These are phyloP conservation scores for Hydrotaea diabolus DNA, from an alignment of 2,888 invertebrate genomes.

Conservation along the genomic window DNA sequence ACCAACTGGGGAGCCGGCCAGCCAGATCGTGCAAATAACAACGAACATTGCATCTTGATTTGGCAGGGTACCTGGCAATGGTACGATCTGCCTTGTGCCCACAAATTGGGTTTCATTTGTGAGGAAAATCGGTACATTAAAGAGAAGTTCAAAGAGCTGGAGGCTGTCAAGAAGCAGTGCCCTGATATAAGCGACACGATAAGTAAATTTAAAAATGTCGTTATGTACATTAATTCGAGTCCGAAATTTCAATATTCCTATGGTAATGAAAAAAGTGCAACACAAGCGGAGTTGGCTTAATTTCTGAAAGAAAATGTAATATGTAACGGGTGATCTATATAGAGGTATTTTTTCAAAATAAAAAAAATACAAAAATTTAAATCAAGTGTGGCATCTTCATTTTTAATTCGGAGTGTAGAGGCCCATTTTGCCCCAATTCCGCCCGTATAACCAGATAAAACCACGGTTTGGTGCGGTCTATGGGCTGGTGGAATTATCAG, in stretches of 20 bases:
- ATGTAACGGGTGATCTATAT: too few species aligned
- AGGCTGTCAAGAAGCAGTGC: not conserved
- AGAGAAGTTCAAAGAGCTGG: not conserved
- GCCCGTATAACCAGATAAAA: too few species aligned
- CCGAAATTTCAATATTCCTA: not conserved
- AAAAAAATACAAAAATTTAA: too few species aligned
- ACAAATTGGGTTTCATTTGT: slow-evolving; percentile 40
- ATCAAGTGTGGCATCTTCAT: too few species aligned
- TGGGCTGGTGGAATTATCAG: too few species aligned
- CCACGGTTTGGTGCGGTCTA: too few species aligned
- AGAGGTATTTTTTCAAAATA: too few species aligned
- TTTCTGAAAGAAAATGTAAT: too few species aligned
- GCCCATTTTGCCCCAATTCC: too few species aligned
- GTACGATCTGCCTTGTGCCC: slow-evolving; percentile 27
- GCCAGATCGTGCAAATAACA: slow-evolving; percentile 10
- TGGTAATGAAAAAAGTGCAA: too few species aligned
- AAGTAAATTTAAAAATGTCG: slow-evolving; percentile 2
- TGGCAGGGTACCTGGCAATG: slow-evolving; percentile 12
- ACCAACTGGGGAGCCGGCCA: slow-evolving; percentile 30
- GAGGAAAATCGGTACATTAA: slow-evolving; percentile 30
- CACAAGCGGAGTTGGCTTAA: too few species aligned
- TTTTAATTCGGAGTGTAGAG: too few species aligned
- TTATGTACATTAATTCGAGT: not conserved
- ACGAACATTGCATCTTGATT: slow-evolving; percentile 36
- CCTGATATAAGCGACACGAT: not conserved